These are phyloP conservation scores for Penelope pileata DNA, from an alignment of 2,113 vertebrate species.

Conservation along the genomic window DNA sequence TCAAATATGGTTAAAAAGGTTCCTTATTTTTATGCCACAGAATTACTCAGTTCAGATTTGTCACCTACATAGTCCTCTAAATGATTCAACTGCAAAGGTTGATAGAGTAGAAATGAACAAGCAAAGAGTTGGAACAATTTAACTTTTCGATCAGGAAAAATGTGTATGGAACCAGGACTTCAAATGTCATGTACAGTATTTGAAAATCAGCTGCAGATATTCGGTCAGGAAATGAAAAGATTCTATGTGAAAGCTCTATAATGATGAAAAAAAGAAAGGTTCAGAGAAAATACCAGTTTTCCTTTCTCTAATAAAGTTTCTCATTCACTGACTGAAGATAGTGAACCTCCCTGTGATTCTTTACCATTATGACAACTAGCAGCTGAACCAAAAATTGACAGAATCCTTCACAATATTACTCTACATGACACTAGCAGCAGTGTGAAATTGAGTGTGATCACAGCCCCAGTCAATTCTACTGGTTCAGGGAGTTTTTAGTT, in stretches of 20 bases:
- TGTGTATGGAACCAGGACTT: not conserved
- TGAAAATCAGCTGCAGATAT: not conserved
- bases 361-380: constrained; percentile 26
- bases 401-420: constrained; percentile 40
- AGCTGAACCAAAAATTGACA: constrained; percentile 48
- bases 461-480: constrained; percentile 25
- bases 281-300: not conserved
- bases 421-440: constrained; percentile 11
- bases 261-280: not conserved
- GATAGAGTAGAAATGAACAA: not conserved
- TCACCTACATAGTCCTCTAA: not conserved
- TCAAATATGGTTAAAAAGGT: not conserved
- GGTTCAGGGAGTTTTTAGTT: constrained; percentile 28
- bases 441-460: constrained; percentile 57
- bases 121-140: not conserved
- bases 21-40: not conserved
- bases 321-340: not conserved
- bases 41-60: not conserved
- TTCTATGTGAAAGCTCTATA: not conserved
- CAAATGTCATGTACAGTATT: not conserved
- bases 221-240: not conserved
- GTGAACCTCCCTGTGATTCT: not conserved
- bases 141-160: not conserved
- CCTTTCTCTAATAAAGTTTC: not conserved
- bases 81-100: not conserved